Conservation (phyloP, 1,140 invertebrate species). For the Hylaeus anthracinus region DNA sequence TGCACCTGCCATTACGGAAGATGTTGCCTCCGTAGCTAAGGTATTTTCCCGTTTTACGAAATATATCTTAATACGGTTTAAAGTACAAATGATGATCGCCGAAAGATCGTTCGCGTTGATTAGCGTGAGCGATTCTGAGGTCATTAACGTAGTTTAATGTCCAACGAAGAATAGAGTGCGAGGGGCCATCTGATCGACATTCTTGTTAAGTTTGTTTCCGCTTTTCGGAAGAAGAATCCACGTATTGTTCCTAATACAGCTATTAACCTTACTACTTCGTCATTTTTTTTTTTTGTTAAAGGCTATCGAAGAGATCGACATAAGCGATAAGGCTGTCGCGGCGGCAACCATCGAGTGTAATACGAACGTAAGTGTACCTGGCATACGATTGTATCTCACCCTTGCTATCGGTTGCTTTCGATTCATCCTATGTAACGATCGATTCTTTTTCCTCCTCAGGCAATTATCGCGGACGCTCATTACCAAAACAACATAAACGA, state of each 20-base stretch:
- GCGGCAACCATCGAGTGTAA: constrained; percentile 77
- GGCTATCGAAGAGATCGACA: constrained; percentile 78
- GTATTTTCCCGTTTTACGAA: constrained; percentile 48
- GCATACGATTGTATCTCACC: neutral
- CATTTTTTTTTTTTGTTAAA: constrained; percentile 58
- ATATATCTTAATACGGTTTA: neutral
- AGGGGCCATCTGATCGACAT: constrained; percentile 78
- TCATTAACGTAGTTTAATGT: constrained; percentile 58
- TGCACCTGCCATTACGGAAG: constrained; percentile 77
- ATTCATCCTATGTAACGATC: neutral
- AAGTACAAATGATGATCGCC: constrained; percentile 75
- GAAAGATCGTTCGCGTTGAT: constrained; percentile 62
- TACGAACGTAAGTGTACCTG: constrained; percentile 73
- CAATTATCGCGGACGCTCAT: constrained; percentile 77
- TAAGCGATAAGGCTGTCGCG: constrained; percentile 78
- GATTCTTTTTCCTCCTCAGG: constrained; percentile 67
- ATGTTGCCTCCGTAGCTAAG: constrained; percentile 79
- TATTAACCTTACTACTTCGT: constrained; percentile 33
- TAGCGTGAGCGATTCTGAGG: constrained; percentile 68
- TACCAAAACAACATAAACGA: constrained; percentile 78
- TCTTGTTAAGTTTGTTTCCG: constrained; percentile 2
- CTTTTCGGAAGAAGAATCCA: neutral
- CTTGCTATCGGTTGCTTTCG: neutral
- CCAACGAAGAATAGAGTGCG: constrained; percentile 73
- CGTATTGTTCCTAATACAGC: neutral